Evolutionary conservation across 2,113 vertebrate genomes (phyloP), one percentile per base, ranked within the genome.

Genomic region (Ia io): DNA sequence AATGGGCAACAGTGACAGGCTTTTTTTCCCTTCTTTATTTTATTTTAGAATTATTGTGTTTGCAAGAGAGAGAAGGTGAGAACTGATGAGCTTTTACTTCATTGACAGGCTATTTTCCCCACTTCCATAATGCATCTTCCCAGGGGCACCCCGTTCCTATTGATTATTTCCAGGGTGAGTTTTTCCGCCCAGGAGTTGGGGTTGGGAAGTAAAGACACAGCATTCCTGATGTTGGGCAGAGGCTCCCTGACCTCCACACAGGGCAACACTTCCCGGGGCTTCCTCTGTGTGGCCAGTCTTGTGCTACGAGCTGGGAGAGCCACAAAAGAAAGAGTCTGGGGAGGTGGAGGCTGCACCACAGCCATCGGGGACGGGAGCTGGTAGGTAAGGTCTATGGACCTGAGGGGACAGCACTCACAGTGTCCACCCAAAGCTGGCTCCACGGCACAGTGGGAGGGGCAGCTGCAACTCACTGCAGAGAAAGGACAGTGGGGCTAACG

Each of bases 1-100:
- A 96, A 95, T 93, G 86, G 86, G 76, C 76, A 96, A 90, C 92
- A 73, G 32, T 96, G 91, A 96, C 95, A 97, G 89, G 32, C 76
- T 51, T 92, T 49, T 49, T 56, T 20, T 3, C 2, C 18, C 65
- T 40, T 23, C n/a, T 69, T 76, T 51, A 67, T 79, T 84, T 94
- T 89, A 61, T 61, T 61, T 61, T n/a, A 74, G 25, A 84, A 87
- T 93, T 87, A 95, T 49, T 90, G 76, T 91, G 85, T 96, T 93
- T 94, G 92, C 88, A 90, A 96, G 32, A 82, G 32, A 82, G 23
- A 71, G 35, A 82, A 49, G 79, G 85, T 89, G n/a, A 93, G 44
- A 56, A 79, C 86, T 94, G 95, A 93, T 93, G 94, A 96, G 69
- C 16, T 76, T 90, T 88, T 94, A n/a, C 86, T 90, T 49, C 59